These are phyloP conservation scores for Anser brachyrhynchus DNA, from an alignment of 2,113 vertebrate genomes.

Conservation along the genomic window DNA sequence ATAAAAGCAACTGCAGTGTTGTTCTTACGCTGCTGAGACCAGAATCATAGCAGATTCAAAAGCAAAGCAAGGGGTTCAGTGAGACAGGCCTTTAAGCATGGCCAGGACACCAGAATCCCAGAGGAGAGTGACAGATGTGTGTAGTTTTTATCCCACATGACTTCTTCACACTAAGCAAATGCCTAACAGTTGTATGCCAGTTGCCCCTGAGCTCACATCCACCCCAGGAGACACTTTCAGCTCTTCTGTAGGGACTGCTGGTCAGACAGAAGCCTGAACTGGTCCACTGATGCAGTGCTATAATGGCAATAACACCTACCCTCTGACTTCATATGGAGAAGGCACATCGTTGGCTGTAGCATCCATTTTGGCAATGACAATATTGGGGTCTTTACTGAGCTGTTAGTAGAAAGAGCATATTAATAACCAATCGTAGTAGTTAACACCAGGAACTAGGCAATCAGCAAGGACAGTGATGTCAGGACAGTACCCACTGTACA, in stretches of 20 bases:
- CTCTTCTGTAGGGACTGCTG: not conserved
- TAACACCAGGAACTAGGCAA: not conserved
- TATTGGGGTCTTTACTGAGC: slow-evolving; percentile 88
- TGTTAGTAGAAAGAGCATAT: slow-evolving; percentile 62
- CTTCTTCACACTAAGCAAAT: not conserved
- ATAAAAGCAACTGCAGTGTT: not conserved
- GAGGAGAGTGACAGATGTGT: not conserved
- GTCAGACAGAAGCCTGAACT: not conserved
- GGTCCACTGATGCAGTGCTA: fast-evolving
- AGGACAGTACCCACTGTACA: not conserved
- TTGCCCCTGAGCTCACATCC: fast-evolving
- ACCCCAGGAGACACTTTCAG: not conserved
- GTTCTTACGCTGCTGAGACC: not conserved
- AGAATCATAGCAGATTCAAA: not conserved
- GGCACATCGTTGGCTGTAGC: slow-evolving; percentile 98
- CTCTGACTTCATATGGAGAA: slow-evolving; percentile 93
- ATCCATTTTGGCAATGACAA: slow-evolving; percentile 98
- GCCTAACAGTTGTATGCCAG: not conserved
- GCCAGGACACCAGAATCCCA: not conserved
- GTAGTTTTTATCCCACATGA: not conserved
- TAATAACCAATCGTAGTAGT: not conserved
- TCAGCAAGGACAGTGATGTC: not conserved
- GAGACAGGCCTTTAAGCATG: not conserved
- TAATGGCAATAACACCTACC: slow-evolving; percentile 77
- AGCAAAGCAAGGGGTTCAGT: not conserved